These are phyloP conservation scores for Rhopalosiphum padi DNA, from an alignment of 1,140 invertebrate species.

Conservation along the genomic window DNA sequence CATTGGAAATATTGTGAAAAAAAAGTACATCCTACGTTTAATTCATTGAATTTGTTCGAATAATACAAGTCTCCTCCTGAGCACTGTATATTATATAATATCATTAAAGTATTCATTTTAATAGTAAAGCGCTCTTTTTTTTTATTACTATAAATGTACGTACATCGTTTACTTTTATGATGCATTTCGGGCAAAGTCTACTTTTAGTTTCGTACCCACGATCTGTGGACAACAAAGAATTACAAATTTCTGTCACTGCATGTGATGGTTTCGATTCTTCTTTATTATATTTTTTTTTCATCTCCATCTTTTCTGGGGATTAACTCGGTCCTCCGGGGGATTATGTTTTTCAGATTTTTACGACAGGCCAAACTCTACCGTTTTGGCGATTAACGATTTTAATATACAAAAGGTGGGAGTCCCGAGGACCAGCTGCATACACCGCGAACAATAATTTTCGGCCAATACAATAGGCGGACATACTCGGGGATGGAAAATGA, in stretches of 20 bases:
- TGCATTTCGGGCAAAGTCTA: background rate
- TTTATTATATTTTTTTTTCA: slow-evolving; percentile 23
- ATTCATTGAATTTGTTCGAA: slow-evolving; percentile 2
- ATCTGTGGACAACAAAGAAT: slow-evolving; percentile 44
- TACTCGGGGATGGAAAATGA: slow-evolving; percentile 54
- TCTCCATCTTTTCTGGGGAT: slow-evolving; percentile 42
- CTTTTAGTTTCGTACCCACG: slow-evolving; percentile 36
- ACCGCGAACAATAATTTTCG: slow-evolving; percentile 54
- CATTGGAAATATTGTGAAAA: background rate
- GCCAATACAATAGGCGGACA: slow-evolving; percentile 49
- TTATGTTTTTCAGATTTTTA: slow-evolving; percentile 52
- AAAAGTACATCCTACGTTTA: background rate
- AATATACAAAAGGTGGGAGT: slow-evolving; percentile 56
- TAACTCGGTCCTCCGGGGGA: slow-evolving; percentile 47
- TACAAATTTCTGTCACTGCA: slow-evolving; percentile 52
- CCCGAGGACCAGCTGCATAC: slow-evolving; percentile 17
- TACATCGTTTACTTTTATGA: slow-evolving; percentile 19
- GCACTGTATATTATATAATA: background rate
- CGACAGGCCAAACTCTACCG: slow-evolving; percentile 37
- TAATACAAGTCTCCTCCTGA: background rate
- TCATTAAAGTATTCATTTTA: background rate
- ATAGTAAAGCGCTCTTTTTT: background rate
- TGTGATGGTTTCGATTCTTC: slow-evolving; percentile 26
- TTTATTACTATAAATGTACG: background rate
- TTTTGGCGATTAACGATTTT: slow-evolving; percentile 58